These are phyloP conservation scores for Magallana gigas DNA, from an alignment of 1,140 invertebrate genomes.

Conservation along the genomic window DNA sequence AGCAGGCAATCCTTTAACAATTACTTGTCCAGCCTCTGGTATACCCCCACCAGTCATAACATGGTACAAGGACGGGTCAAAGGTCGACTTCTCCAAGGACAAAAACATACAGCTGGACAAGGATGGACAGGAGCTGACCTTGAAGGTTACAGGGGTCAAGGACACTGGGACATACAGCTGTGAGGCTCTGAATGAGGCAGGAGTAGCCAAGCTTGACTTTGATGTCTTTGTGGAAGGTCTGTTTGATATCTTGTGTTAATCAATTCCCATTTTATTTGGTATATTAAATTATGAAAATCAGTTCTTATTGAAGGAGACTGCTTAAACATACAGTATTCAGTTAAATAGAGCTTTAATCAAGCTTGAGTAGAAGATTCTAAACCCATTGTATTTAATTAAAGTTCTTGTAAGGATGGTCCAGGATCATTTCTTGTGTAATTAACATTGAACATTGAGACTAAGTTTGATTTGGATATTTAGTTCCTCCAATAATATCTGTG, in stretches of 20 bases:
- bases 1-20: constrained; percentile 65
- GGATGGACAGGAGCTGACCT: constrained; percentile 72
- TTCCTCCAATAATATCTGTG: constrained; percentile 73
- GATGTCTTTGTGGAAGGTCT: constrained; percentile 78
- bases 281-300: no score
- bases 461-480: constrained; percentile 61
- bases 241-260: constrained; percentile 19
- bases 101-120: constrained; percentile 51
- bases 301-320: not conserved
- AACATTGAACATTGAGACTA: not conserved
- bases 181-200: constrained; percentile 79
- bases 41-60: constrained; percentile 74
- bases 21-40: constrained; percentile 76
- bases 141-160: constrained; percentile 74
- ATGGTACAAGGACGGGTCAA: constrained; percentile 76
- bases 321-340: not conserved
- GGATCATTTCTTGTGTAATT: no score
- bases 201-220: constrained; percentile 74
- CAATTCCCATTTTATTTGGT: not conserved
- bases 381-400: no score
- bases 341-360: no score
- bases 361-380: no score
- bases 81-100: constrained; percentile 54
- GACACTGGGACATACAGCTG: constrained; percentile 80
- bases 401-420: no score